Percentiles rank a stretch among this genome's conserved stretches.
phyloP scores from a whole-genome alignment of 2,113 vertebrate genomes.

The Isurus oxyrinchus region DNA sequence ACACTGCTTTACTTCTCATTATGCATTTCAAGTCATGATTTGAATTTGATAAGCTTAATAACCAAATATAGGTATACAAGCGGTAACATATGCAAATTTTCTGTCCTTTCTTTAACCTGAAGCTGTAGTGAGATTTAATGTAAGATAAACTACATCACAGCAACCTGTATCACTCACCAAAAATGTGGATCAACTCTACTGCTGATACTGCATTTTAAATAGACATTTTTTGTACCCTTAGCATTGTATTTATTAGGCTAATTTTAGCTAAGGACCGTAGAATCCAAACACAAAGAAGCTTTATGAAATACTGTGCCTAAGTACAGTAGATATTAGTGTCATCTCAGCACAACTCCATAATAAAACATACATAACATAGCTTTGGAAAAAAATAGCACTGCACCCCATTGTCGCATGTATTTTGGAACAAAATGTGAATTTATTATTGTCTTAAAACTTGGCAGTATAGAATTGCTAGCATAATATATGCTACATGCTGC shows the following conservation, averaged over 20 bases:
- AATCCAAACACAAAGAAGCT: constrained; percentile 26
- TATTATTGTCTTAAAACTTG: constrained; percentile 43
- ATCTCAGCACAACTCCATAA: constrained; percentile 66
- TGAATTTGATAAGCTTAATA: neutral
- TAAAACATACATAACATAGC: constrained; percentile 74
- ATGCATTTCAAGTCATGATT: neutral
- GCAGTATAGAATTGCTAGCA: constrained; percentile 46
- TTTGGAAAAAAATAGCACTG: constrained; percentile 48
- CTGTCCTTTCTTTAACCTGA: neutral
- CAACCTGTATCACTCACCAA: neutral
- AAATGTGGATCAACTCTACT: neutral
- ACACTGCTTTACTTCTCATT: neutral
- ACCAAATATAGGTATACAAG: neutral
- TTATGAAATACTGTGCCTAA: constrained; percentile 31
- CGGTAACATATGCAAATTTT: neutral
- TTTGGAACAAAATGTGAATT: constrained; percentile 44
- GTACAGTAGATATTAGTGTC: constrained; percentile 63
- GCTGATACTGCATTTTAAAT: constrained; percentile 2
- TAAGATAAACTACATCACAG: neutral
- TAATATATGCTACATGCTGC: constrained; percentile 50
- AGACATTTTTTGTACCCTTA: neutral
- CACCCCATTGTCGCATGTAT: constrained; percentile 41
- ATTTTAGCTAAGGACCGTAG: neutral
- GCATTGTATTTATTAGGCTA: constrained; percentile 34
- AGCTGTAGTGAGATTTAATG: neutral